Evolutionary conservation across 2,888 invertebrate genomes (phyloP), one percentile per base, ranked within the genome.

Genomic region (Halocaridina rubra): DNA sequence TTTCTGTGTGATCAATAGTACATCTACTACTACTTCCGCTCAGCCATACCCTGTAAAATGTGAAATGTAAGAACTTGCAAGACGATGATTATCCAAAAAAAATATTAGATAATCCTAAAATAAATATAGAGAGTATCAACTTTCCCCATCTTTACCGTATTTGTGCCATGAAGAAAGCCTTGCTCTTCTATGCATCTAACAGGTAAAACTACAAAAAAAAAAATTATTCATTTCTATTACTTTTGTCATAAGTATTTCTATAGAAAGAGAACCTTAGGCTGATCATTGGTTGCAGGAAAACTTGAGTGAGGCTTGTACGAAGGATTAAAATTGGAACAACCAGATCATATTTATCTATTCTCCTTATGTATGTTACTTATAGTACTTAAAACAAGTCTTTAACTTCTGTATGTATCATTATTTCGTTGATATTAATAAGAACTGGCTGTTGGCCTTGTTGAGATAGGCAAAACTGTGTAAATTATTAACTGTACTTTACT

Each of bases 111-210:
- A n/a, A n/a, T n/a, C n/a, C n/a, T n/a, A n/a, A n/a, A n/a, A n/a
- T n/a, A n/a, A n/a, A n/a, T n/a, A n/a, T n/a, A n/a, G n/a, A n/a
- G n/a, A n/a, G n/a, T 79, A 27, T 53, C 79, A 82, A 71, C 77
- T 78, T 78, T 82, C 77, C n/a, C 78, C 74, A 33, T 82, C 78
- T 77, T 57, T 82, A n/a, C n/a, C n/a, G n/a, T n/a, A 82, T 72
- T 82, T 82, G 82, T 82, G 82, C 82, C 82, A 57, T 82, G 82
- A 82, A 82, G 82, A 82, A 82, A 78, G 59, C 77, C 82, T 78
- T 82, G 82, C 78, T 82, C 82, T 82, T 78, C 82, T 33, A 71
- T 82, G 61, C 82, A 82, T 69, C 82, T 30, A 82, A 78, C 82
- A 82, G 82, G 82, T 82, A 82, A 82, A 77, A 71, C 72, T 61